phyloP scores from a whole-genome alignment of 2,113 vertebrate genomes.

The Scytalopus superciliaris region DNA sequence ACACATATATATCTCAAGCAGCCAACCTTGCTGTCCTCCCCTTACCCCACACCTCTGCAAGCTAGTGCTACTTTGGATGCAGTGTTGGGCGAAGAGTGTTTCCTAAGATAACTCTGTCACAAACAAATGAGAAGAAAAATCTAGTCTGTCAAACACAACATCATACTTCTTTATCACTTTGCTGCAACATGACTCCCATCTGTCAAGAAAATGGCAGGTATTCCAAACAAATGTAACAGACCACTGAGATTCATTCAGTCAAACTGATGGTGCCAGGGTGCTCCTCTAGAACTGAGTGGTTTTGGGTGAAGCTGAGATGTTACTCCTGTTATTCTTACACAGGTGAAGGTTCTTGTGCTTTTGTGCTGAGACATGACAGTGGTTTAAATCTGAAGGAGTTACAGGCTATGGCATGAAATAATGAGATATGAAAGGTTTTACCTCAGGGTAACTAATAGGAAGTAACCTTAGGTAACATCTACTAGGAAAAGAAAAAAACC shows the following conservation, averaged over 20 bases:
- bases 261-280: not conserved
- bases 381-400: not conserved
- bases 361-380: not conserved
- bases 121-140: slow-evolving; percentile 21
- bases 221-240: slow-evolving; percentile 31
- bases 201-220: slow-evolving; percentile 45
- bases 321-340: not conserved
- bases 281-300: not conserved
- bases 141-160: not conserved
- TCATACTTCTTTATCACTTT: not conserved
- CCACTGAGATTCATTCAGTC: not conserved
- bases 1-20: not conserved
- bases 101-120: not conserved
- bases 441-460: not conserved
- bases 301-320: not conserved
- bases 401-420: not conserved
- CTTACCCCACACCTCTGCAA: not conserved
- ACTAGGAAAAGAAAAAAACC: not conserved
- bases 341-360: not conserved
- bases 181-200: slow-evolving; percentile 1
- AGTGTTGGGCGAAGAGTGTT: not conserved
- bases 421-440: not conserved
- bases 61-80: not conserved
- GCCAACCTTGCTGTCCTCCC: not conserved
- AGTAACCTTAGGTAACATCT: not conserved